Base-by-base conservation (phyloP, 2,113 vertebrate genomes). In the Bubo blakistoni region DNA sequence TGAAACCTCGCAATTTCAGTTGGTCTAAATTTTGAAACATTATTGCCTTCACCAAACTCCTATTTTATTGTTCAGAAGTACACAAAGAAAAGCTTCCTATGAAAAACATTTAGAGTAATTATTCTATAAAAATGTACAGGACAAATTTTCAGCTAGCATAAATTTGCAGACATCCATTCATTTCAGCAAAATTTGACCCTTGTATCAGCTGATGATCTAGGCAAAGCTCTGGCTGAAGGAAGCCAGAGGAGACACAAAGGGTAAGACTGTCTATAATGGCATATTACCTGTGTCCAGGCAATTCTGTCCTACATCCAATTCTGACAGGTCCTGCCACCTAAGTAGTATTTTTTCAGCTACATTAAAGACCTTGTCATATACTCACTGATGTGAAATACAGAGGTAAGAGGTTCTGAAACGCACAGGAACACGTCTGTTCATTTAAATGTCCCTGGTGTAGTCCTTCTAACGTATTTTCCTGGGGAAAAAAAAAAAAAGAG, bases 361-460 rank as follows among this genome's bases (percentile, higher is more conserved):
- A 10, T 65, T 70, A 73, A 38, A 59, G 57, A 76, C 30, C 16
- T 67, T 51, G 16, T 44, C n/a, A 59, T 40, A 90, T 73, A 98
- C 99, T 99, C 95, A 99, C 99, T 54, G 98, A 98, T 34, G 98
- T 86, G 19, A 92, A 97, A 90, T 99, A 98, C 54, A 98, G 95
- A 27, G 98, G 98, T 61, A 98, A 97, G 54, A 99, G 98, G 85
- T 97, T 97, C 86, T 96, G 95, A 25, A 99, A 98, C 4, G 98
- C 99, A 91, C 98, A 98, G 58, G 97, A 97, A 96, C 98, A 99
- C 2, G 97, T 98, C 96, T 98, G 96, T 58, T 99, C 98, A 83
- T 97, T 99, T 71, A 99, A 92, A 67, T 98, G 96, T 14, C 98
- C 98, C 65, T 98, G 97, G 72, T 98, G 98, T 74, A 99, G 87